phyloP scores from a whole-genome alignment of 2,113 vertebrate species.

The Hystrix cristata region DNA sequence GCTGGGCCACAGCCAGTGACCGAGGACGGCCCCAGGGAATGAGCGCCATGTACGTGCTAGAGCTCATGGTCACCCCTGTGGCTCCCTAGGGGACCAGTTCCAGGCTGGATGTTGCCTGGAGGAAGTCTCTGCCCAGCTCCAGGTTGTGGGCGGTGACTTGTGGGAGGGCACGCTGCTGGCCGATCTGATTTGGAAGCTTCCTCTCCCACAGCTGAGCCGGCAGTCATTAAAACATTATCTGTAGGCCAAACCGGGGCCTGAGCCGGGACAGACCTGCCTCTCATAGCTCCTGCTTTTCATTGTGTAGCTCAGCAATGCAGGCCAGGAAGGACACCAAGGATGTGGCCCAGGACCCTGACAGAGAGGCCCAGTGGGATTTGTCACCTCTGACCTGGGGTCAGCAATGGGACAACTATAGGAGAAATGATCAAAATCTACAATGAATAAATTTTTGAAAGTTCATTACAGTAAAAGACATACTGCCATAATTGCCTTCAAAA shows the following conservation, averaged over 20 bases:
- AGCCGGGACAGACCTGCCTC: not conserved
- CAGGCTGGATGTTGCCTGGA: not conserved
- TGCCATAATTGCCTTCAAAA: not conserved
- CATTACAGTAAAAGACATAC: not conserved
- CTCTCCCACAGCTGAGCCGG: not conserved
- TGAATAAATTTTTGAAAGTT: not conserved
- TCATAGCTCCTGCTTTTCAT: not conserved
- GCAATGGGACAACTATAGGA: no score
- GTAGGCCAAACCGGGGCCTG: not conserved
- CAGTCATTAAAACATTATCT: not conserved
- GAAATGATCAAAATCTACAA: not conserved
- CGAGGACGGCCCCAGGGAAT: fast-evolving
- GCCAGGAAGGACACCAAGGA: not conserved
- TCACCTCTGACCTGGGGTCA: not conserved
- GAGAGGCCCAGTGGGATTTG: not conserved
- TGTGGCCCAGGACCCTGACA: not conserved
- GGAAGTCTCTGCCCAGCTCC: not conserved
- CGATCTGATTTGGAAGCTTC: constrained; percentile 24
- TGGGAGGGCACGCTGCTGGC: not conserved
- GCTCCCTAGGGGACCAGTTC: not conserved
- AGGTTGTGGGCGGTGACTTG: not conserved
- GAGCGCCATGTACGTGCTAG: fast-evolving
- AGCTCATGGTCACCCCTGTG: not conserved
- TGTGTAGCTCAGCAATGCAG: fast-evolving
- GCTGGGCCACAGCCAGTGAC: not conserved